Conservation (phyloP, 2,888 invertebrate genomes). For the Tachystola acroxantha region DNA sequence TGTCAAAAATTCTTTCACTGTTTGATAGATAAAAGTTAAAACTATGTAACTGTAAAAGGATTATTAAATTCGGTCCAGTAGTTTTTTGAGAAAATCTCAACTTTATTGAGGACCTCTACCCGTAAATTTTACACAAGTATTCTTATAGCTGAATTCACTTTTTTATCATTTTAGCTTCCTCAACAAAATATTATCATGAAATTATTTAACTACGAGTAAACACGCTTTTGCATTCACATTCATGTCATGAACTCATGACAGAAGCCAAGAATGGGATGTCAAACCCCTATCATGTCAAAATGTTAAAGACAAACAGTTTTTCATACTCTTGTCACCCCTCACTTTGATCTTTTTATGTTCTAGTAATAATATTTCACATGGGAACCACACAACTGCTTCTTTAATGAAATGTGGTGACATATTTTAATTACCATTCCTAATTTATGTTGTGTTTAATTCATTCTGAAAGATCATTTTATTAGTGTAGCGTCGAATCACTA, state of each 20-base stretch:
- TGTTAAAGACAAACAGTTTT: conserved; percentile 17
- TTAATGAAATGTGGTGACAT: conserved; percentile 13
- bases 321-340: conserved; percentile 17
- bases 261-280: conserved; percentile 7
- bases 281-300: conserved; percentile 21
- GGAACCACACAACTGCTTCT: conserved; percentile 16
- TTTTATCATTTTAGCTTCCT: too few species aligned
- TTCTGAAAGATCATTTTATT: conserved; percentile 1
- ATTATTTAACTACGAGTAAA: too few species aligned
- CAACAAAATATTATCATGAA: background rate
- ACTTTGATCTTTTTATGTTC: conserved; percentile 16
- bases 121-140: too few species aligned
- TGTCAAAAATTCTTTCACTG: too few species aligned
- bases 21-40: too few species aligned
- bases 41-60: too few species aligned
- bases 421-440: conserved; percentile 17
- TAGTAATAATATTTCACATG: conserved; percentile 19
- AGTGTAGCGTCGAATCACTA: too few species aligned
- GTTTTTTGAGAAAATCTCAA: too few species aligned
- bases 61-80: too few species aligned
- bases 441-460: conserved; percentile 14
- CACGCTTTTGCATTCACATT: too few species aligned
- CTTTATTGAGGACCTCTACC: too few species aligned
- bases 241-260: background rate
- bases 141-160: too few species aligned